Percentiles rank a stretch among this genome's conserved stretches.
phyloP scores from a whole-genome alignment of 2,888 invertebrate genomes.

The Sepioteuthis lessoniana region DNA sequence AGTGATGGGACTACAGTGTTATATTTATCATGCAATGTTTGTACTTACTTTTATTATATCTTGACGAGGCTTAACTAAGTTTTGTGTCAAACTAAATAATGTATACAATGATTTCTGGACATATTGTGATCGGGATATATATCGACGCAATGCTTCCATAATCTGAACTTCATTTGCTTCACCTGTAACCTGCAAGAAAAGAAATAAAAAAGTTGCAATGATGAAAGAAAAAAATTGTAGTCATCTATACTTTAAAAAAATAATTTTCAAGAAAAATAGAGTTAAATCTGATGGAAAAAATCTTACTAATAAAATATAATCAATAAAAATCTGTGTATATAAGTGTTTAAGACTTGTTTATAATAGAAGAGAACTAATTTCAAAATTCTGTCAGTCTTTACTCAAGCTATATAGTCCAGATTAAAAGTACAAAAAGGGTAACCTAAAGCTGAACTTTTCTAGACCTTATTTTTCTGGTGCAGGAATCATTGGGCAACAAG shows the following conservation, averaged over 20 bases:
- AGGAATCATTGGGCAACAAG: no score
- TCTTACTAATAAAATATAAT: neutral
- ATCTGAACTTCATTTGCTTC: conserved; percentile 79
- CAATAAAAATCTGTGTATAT: neutral
- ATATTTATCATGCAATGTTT: neutral
- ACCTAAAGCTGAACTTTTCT: no score
- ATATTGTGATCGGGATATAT: conserved; percentile 79
- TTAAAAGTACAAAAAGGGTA: no score
- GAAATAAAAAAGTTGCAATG: conserved; percentile 1
- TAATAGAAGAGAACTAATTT: no score
- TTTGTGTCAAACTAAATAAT: conserved; percentile 77
- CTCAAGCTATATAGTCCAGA: no score
- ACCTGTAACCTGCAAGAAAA: conserved; percentile 77
- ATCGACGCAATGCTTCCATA: conserved; percentile 79
- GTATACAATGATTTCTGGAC: conserved; percentile 83
- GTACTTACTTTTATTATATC: conserved; percentile 80
- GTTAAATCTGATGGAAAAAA: neutral
- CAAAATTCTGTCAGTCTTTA: no score
- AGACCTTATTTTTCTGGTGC: no score
- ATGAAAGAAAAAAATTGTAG: neutral
- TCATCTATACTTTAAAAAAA: neutral
- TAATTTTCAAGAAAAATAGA: neutral
- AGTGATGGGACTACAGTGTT: neutral
- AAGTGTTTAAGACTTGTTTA: no score
- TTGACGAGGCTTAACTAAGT: conserved; percentile 78